These are phyloP conservation scores for Euwallacea fornicatus DNA, from an alignment of 1,140 invertebrate genomes.

Conservation along the genomic window DNA sequence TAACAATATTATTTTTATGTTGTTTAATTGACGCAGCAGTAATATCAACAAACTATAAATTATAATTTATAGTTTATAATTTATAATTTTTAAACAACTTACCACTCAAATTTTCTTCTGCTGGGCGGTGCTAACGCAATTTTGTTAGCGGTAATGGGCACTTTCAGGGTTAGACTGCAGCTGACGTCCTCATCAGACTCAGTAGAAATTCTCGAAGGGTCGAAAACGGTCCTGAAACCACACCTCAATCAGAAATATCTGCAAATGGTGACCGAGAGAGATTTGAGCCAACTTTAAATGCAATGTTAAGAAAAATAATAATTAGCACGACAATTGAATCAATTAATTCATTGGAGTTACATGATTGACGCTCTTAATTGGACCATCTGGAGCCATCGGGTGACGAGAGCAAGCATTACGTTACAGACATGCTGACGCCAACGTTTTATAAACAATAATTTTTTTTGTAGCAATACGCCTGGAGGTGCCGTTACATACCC, in stretches of 20 bases:
- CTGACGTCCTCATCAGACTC: constrained; percentile 10
- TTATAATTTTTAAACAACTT: constrained; percentile 4
- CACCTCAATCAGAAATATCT: too few relatives aligned
- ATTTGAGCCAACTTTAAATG: too few relatives aligned
- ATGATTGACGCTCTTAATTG: constrained; percentile 2
- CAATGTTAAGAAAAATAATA: not conserved
- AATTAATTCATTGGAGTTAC: constrained; percentile 1
- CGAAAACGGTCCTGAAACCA: constrained; percentile 12
- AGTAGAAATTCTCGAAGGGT: constrained; percentile 1
- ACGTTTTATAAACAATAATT: too few relatives aligned
- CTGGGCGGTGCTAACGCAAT: not conserved
- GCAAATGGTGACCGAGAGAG: too few relatives aligned
- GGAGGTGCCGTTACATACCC: constrained; percentile 28
- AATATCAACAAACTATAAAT: too few relatives aligned
- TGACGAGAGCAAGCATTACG: not conserved
- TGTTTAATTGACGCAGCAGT: too few relatives aligned
- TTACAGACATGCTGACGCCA: too few relatives aligned
- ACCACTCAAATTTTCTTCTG: constrained; percentile 15
- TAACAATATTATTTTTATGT: too few relatives aligned
- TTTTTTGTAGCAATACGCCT: too few relatives aligned
- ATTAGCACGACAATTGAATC: not conserved
- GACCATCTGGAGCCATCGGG: not conserved
- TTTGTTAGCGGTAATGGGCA: not conserved
- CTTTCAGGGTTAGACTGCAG: not conserved
- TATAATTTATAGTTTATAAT: too few relatives aligned